Evolutionary conservation across 2,888 invertebrate species (phyloP).

Genomic region (Copidosoma aretas): DNA sequence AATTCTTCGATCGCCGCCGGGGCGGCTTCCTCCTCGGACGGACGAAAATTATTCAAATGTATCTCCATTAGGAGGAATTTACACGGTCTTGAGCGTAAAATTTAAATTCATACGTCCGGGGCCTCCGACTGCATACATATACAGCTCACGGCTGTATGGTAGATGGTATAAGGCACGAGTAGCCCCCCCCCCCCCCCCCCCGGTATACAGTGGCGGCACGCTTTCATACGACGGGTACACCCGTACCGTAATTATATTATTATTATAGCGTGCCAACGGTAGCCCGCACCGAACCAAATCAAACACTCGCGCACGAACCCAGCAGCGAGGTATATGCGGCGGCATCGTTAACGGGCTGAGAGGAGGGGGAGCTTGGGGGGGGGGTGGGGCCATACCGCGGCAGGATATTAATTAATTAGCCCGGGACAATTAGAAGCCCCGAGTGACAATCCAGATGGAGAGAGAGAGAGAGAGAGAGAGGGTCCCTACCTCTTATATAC

Average conservation of each 20-base stretch:
- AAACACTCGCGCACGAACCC: background rate
- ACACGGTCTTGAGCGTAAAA: background rate
- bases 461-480: too few species aligned
- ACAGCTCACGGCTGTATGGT: background rate
- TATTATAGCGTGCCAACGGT: too few species aligned
- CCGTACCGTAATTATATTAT: too few species aligned
- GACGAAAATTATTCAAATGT: background rate
- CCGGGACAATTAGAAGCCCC: slow-evolving; percentile 36
- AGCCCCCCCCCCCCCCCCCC: too few species aligned
- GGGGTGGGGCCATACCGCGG: background rate
- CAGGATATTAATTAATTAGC: slow-evolving; percentile 38
- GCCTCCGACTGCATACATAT: background rate
- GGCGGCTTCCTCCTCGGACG: background rate
- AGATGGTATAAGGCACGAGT: too few species aligned
- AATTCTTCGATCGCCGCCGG: background rate
- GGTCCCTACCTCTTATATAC: slow-evolving; percentile 34
- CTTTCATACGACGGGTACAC: background rate
- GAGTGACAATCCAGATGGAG: slow-evolving; percentile 35
- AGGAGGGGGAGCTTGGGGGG: background rate
- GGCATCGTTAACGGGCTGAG: slow-evolving; percentile 5
- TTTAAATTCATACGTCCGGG: slow-evolving; percentile 1
- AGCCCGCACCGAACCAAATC: background rate
- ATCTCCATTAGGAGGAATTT: slow-evolving; percentile 1
- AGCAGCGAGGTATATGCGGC: background rate
- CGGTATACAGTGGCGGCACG: background rate